These are phyloP conservation scores for Lepilemur septentrionalis DNA, from an alignment of 2,797 vertebrate species.

Conservation along the genomic window DNA sequence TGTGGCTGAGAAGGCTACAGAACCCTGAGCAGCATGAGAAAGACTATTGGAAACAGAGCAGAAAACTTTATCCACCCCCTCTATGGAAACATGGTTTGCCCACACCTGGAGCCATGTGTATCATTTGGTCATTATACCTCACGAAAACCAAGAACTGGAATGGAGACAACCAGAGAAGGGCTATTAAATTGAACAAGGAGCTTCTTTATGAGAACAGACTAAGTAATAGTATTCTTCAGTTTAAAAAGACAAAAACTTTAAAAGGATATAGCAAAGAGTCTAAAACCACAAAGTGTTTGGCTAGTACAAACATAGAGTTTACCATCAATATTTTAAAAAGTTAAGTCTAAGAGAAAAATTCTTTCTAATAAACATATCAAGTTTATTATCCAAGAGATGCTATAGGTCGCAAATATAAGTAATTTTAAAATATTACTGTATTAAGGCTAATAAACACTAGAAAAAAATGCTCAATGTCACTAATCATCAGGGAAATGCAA, in stretches of 20 bases:
- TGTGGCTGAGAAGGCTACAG: slow-evolving; percentile 61
- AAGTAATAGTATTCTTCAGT: slow-evolving; percentile 19
- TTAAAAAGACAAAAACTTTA: slow-evolving; percentile 52
- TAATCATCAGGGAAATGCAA: no score
- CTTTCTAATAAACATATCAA: not conserved
- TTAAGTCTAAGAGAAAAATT: slow-evolving; percentile 40
- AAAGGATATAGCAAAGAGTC: not conserved
- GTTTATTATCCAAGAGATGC: not conserved
- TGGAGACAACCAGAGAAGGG: slow-evolving; percentile 4
- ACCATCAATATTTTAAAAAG: not conserved
- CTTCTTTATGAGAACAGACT: slow-evolving; percentile 37
- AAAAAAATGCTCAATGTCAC: no score
- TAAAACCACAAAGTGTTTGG: not conserved
- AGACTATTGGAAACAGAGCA: slow-evolving; percentile 30
- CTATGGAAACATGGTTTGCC: slow-evolving; percentile 31
- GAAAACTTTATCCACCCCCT: slow-evolving; percentile 38
- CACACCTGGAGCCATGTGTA: slow-evolving; percentile 28
- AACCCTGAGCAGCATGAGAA: slow-evolving; percentile 32
- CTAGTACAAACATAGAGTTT: not conserved
- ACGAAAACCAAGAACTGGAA: slow-evolving; percentile 39
- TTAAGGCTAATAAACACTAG: no score
- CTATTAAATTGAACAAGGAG: slow-evolving; percentile 48
- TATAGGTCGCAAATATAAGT: not conserved
- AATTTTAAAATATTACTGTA: not conserved
- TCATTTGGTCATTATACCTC: slow-evolving; percentile 15